Evolutionary conservation across 2,797 vertebrate genomes (phyloP), one percentile per base, ranked within the genome.

Genomic region (Ptychadena robeensis): DNA sequence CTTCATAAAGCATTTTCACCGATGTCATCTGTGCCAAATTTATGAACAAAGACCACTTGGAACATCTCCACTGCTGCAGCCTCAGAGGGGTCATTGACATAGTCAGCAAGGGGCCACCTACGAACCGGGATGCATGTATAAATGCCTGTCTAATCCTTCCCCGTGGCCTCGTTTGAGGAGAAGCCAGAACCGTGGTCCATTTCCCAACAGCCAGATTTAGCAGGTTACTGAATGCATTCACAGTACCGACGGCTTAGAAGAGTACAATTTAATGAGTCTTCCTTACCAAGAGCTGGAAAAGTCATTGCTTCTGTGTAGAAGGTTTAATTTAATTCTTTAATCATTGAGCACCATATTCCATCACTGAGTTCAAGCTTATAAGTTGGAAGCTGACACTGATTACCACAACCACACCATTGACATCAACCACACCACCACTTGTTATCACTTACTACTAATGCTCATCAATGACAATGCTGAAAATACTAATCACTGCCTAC

Each of bases 11-110:
- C 40, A 27, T 67, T 73, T 66, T 70, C 30, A 53, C 32, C 9
- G 11, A 34, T 78, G 71, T 75, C 76, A 69, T 25, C 27, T 18
- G 25, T 74, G 82, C 71, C 76, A 84, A 35, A 80, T 80, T 32
- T 84, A 80, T 80, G 70, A 80, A 59, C 65, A 74, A 67, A 80
- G 61, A 80, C 32, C 77, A 69, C 71, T 68, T 83, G 82, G 82
- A 83, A 66, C 38, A 59, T 31, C 82, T 83, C 82, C 76, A 83
- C 67, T 25, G 34, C 34, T 83, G 5, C 72, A 37, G 70, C 37
- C 82, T 79, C 70, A 8, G 25, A 61, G 53, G 76, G 69, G 76
- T 73, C 75, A 74, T 79, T 35, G 12, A 38, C 15, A 79, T 59
- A 61, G 48, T 75, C 72, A 61, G 72, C 37, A 32, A 74, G 71